A percentile compares a stretch with the other conserved stretches of the same genome.
These are phyloP conservation scores for Parnassius glacialis DNA, from an alignment of 2,888 invertebrate species.

Conservation along the genomic window DNA sequence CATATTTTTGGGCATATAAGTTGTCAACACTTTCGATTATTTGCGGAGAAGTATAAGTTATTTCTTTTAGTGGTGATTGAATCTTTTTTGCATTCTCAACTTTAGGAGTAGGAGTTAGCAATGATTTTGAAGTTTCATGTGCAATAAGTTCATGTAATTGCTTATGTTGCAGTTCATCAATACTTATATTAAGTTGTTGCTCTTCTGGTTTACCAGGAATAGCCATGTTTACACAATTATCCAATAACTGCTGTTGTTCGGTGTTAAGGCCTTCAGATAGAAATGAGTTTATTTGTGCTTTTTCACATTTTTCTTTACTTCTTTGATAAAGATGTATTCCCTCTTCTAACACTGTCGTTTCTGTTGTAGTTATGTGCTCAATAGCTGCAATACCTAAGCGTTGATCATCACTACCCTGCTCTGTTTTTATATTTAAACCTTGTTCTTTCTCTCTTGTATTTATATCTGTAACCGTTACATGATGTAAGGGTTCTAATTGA, in stretches of 20 bases:
- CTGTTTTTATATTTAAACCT: conserved; percentile 35
- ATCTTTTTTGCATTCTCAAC: conserved; percentile 8
- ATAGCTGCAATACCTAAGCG: conserved; percentile 46
- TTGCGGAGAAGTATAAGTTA: conserved; percentile 13
- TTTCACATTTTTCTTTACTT: conserved; percentile 39
- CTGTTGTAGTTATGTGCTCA: conserved; percentile 54
- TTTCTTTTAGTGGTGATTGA: conserved; percentile 13
- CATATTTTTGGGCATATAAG: conserved; percentile 28
- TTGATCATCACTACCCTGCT: conserved; percentile 40
- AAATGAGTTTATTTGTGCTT: conserved; percentile 37
- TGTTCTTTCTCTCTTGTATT: conserved; percentile 54
- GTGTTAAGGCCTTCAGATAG: conserved; percentile 41
- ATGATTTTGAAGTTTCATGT: conserved; percentile 13
- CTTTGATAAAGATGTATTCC: conserved; percentile 39
- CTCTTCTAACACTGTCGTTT: conserved; percentile 55
- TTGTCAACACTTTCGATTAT: conserved; percentile 31
- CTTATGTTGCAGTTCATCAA: conserved; percentile 17
- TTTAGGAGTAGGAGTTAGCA: not conserved
- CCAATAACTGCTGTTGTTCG: conserved; percentile 43
- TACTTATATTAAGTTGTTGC: conserved; percentile 2
- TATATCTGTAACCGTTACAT: conserved; percentile 52
- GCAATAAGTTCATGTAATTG: conserved; percentile 9
- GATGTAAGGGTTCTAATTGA: conserved; percentile 49
- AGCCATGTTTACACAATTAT: conserved; percentile 31
- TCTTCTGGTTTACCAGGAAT: conserved; percentile 21